Percentiles rank a stretch among this genome's conserved stretches.
phyloP scores from a whole-genome alignment of 2,888 invertebrate genomes.

The Amiota communis region DNA sequence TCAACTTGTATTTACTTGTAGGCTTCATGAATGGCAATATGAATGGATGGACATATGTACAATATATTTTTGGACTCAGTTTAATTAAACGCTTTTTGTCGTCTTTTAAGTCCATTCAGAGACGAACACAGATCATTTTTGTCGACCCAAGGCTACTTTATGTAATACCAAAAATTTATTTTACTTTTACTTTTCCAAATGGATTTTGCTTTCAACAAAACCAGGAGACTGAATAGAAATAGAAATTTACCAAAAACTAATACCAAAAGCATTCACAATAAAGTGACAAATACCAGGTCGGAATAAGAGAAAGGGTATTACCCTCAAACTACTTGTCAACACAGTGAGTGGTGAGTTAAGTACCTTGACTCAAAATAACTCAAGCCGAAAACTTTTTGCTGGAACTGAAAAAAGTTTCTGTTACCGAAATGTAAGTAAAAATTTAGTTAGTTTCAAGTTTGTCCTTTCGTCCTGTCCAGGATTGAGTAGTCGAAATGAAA shows the following conservation, averaged over 20 bases:
- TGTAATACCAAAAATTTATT: too few species aligned
- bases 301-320: too few species aligned
- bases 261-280: background rate
- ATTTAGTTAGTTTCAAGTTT: background rate
- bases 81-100: slow-evolving; percentile 8
- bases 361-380: slow-evolving; percentile 24
- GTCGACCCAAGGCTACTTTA: background rate
- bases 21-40: too few species aligned
- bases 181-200: too few species aligned
- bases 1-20: too few species aligned
- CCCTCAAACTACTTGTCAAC: slow-evolving; percentile 15
- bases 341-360: slow-evolving; percentile 14
- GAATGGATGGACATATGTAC: too few species aligned
- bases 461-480: background rate
- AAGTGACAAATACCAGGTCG: background rate
- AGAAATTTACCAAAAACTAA: background rate
- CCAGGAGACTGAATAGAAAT: too few species aligned
- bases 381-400: slow-evolving; percentile 13
- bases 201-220: too few species aligned
- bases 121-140: background rate
- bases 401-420: slow-evolving; percentile 1
- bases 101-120: background rate
- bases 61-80: background rate
- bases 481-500: background rate
- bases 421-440: slow-evolving; percentile 11